A percentile compares a stretch with the other conserved stretches of the same genome.
Conservation (phyloP, 2,113 vertebrate genomes). For the Phainopepla nitens region DNA sequence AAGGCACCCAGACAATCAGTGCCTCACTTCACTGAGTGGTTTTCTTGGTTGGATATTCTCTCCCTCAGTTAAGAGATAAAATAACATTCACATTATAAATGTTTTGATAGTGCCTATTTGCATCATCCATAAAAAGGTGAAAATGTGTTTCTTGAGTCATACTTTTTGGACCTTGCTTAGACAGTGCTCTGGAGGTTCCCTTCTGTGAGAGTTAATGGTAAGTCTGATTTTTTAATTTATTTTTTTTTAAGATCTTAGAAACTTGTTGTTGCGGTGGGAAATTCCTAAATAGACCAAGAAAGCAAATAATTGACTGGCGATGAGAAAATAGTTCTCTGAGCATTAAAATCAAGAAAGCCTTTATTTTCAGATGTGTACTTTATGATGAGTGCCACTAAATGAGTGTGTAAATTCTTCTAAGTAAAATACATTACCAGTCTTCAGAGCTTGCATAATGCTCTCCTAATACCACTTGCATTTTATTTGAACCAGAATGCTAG, state of each 20-base stretch:
- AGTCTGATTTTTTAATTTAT: neutral
- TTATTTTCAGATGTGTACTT: neutral
- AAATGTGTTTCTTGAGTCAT: neutral
- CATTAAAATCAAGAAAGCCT: neutral
- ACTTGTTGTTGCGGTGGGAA: neutral
- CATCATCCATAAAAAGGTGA: neutral
- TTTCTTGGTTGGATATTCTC: neutral
- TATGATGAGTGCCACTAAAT: neutral
- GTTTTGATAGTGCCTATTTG: neutral
- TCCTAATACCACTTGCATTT: slow-evolving; percentile 1
- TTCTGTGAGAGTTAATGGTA: neutral
- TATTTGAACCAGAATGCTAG: neutral
- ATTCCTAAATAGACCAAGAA: neutral
- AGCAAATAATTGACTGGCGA: neutral
- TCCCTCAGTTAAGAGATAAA: neutral
- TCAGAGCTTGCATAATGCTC: neutral
- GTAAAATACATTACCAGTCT: neutral
- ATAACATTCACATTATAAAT: neutral
- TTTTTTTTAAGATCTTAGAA: neutral
- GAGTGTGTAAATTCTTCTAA: neutral
- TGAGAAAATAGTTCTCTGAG: neutral
- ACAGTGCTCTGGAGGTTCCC: neutral
- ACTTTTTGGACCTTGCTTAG: neutral
- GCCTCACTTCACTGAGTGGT: neutral
- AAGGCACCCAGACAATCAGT: neutral